Conservation (phyloP, 2,113 vertebrate species). For the Neogale vison region DNA sequence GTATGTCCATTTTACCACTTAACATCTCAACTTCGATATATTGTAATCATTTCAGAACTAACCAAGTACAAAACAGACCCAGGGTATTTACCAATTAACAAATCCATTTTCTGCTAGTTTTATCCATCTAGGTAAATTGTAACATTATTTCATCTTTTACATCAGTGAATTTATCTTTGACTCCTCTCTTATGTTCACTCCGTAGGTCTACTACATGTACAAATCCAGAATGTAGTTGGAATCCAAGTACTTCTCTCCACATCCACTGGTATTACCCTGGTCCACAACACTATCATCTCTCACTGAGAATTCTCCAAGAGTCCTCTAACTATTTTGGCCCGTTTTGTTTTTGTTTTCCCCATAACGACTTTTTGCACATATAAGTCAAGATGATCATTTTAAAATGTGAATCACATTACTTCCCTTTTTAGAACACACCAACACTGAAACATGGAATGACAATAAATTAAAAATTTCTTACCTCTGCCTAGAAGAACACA, state of each 20-base stretch:
- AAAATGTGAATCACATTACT: background rate
- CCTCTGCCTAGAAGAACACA: background rate
- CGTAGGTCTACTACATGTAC: background rate
- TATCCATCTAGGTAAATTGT: background rate
- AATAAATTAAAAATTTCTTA: background rate
- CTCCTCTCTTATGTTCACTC: background rate
- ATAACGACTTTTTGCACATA: background rate
- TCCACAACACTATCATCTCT: background rate
- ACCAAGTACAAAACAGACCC: background rate
- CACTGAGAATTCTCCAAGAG: background rate
- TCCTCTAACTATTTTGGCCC: background rate
- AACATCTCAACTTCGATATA: background rate
- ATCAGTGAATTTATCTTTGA: background rate
- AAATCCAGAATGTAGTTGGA: background rate
- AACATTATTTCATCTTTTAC: background rate
- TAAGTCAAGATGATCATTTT: background rate
- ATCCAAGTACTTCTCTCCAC: background rate
- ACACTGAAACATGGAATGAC: background rate
- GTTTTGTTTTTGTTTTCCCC: background rate
- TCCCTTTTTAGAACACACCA: background rate
- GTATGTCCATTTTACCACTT: background rate
- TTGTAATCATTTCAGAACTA: background rate
- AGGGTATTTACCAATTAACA: background rate
- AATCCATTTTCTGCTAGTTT: background rate
- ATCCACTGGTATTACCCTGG: too few species aligned